Evolutionary conservation across 1,140 invertebrate genomes (phyloP), one percentile per base, ranked within the genome.

Genomic region (Paralvinella palmiformis): DNA sequence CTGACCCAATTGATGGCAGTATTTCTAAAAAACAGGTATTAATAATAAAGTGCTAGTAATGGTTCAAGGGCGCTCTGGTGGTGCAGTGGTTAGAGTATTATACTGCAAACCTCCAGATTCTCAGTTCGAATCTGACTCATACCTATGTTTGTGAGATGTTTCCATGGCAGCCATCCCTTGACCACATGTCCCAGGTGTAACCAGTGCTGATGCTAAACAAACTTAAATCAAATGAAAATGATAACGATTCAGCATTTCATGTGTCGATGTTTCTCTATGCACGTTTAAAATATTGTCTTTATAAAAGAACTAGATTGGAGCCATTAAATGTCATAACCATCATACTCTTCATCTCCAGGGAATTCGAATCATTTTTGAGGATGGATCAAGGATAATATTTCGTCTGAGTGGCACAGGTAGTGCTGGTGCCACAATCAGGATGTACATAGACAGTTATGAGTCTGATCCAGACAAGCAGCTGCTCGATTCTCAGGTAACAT

Each of bases 381-480:
- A 98, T 80, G 93, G 92, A 33, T 95, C 94, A 1, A 85, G 96
- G 41, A 87, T 98, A 68, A 89, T 99, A 62, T 89, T 91, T 78
- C 86, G 97, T 53, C 84, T 99, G 48, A 97, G 94, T 78, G 97
- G 97, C 56, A 99, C 97, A 5, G 97, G 97, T 66, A 96, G 93
- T 78, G 90, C 89, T 62, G 96, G 96, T 5, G 96, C 96, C 17
- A 99, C 97, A 17, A 90, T 99, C 68, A 86, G 96, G 59, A 73
- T 98, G 27, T 98, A 98, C 77, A 87, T 96, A 66, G 96, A 80
- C 64, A 77, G 77, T 31, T 80, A 79, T 55, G 80, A 82, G 66
- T 84, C 84, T 37, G 86, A 88, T 71, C 62, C 72, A 20, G 68
- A 71, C 29, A 87, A 88, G 72, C 86, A 89, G 50, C 73, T 82